Conservation (phyloP, 2,797 vertebrate species). For the Gallinago solitaria region DNA sequence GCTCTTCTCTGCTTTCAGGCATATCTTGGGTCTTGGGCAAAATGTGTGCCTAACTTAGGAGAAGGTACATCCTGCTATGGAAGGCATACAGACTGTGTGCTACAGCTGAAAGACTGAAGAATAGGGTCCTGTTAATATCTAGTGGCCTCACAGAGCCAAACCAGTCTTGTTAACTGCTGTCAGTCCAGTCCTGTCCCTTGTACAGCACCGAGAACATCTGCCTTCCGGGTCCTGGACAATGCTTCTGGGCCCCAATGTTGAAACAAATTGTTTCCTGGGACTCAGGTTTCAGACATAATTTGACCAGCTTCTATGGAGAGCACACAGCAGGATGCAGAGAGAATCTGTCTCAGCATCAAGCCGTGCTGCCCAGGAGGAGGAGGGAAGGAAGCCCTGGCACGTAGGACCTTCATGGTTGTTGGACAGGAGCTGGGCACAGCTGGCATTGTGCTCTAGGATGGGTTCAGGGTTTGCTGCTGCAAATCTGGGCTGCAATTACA, state of each 20-base stretch:
- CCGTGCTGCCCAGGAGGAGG: neutral
- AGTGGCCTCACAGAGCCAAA: neutral
- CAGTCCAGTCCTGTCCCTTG: neutral
- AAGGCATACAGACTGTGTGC: neutral
- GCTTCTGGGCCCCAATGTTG: neutral
- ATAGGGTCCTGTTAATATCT: neutral
- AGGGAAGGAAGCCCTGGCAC: neutral
- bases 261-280: neutral
- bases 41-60: neutral
- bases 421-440: neutral
- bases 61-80: neutral
- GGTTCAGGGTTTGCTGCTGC: neutral
- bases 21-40: neutral
- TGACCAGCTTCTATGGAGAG: neutral
- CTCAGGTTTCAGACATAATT: neutral
- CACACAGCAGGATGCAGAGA: neutral
- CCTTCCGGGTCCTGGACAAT: neutral
- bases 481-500: neutral
- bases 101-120: neutral
- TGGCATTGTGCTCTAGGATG: neutral
- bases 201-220: neutral
- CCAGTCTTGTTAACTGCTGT: neutral
- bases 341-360: neutral
- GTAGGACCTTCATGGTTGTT: neutral
- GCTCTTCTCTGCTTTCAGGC: neutral